phyloP scores from a whole-genome alignment of 1,140 invertebrate genomes.

The Cydia pomonella region DNA sequence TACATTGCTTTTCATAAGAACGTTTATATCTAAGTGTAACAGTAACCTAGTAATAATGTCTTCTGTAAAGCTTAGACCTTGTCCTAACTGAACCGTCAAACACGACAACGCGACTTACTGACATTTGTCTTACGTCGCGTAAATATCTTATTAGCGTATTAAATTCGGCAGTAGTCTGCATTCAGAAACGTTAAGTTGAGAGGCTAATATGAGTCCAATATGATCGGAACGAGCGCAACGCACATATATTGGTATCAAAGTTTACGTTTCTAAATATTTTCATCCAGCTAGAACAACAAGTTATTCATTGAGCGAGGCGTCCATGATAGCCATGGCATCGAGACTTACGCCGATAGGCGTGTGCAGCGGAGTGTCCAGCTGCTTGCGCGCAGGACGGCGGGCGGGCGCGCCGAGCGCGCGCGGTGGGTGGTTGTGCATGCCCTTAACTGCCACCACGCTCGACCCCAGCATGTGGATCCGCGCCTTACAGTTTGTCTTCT shows the following conservation, averaged over 20 bases:
- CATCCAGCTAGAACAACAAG: not conserved
- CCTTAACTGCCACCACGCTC: conserved; percentile 76
- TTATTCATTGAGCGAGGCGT: conserved; percentile 34
- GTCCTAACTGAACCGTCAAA: not conserved
- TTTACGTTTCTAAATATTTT: not conserved
- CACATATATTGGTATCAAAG: not conserved
- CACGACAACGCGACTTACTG: not conserved
- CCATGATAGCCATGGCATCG: conserved; percentile 32
- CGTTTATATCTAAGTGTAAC: not conserved
- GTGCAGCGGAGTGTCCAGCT: conserved; percentile 29
- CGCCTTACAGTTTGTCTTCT: conserved; percentile 79
- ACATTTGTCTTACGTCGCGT: not conserved
- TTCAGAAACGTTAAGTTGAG: too few species aligned
- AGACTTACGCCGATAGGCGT: conserved; percentile 19
- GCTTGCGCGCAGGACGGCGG: conserved; percentile 41
- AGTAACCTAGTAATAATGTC: not conserved
- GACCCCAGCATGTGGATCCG: conserved; percentile 76
- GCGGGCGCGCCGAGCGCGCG: conserved; percentile 50
- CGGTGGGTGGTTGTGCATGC: conserved; percentile 77
- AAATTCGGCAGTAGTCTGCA: too few species aligned
- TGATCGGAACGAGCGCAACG: not conserved
- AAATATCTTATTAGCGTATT: not conserved
- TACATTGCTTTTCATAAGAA: conserved; percentile 25
- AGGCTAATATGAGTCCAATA: not conserved
- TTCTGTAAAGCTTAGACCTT: not conserved